Percentiles rank a stretch among this genome's conserved stretches.
phyloP scores from a whole-genome alignment of 2,797 vertebrate species.

The Premnoplex brunnescens region DNA sequence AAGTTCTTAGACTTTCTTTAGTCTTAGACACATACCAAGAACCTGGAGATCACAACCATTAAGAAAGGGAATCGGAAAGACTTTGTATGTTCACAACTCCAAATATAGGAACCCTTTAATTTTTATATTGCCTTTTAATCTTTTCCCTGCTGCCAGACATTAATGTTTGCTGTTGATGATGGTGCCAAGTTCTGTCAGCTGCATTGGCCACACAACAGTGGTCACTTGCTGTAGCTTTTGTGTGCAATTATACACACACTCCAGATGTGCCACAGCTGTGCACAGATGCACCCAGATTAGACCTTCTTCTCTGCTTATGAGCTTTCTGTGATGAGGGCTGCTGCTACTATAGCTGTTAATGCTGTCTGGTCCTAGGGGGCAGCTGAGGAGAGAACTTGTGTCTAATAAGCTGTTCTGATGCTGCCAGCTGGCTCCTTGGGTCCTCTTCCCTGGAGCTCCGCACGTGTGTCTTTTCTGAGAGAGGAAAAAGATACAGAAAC shows the following conservation, averaged over 20 bases:
- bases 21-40: background rate
- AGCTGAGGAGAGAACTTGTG: background rate
- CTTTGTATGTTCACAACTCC: background rate
- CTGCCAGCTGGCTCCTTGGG: background rate
- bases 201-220: background rate
- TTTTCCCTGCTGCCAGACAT: background rate
- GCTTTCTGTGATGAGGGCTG: background rate
- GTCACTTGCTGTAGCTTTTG: background rate
- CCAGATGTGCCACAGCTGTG: background rate
- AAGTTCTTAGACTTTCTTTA: background rate
- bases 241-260: background rate
- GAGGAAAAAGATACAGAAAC: background rate
- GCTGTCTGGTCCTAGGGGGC: background rate
- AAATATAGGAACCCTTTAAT: background rate
- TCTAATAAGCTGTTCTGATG: background rate
- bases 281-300: background rate
- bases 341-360: background rate
- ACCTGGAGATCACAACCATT: background rate
- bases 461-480: accelerated
- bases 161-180: background rate
- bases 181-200: background rate
- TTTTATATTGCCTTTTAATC: background rate
- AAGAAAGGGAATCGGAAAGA: background rate
- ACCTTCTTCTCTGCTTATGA: background rate
- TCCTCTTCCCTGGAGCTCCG: background rate